Percentiles rank a stretch among this genome's conserved stretches.
Evolutionary conservation across 2,113 vertebrate genomes (phyloP).

Genomic region (Cynoglossus semilaevis): DNA sequence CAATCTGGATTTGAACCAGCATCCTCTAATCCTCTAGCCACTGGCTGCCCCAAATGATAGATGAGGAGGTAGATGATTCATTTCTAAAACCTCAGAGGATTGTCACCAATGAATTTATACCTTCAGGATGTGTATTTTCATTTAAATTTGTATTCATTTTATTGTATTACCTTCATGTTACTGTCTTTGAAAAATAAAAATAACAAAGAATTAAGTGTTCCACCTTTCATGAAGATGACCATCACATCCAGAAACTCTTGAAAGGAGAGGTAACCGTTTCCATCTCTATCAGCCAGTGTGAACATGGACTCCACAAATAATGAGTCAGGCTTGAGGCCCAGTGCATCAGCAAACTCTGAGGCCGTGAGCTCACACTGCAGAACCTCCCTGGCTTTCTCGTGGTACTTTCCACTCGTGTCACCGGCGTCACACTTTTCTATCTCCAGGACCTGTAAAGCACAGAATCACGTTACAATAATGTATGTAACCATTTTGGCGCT

Average conservation of each 20-base stretch:
- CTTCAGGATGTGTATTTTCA: too few species aligned
- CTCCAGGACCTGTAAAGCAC: conserved; percentile 81
- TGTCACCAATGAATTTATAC: too few species aligned
- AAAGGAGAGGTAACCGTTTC: conserved; percentile 95
- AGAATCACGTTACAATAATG: too few species aligned
- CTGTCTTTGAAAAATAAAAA: too few species aligned
- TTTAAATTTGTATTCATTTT: too few species aligned
- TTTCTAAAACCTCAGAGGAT: too few species aligned
- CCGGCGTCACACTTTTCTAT: conserved; percentile 83
- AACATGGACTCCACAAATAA: conserved; percentile 97
- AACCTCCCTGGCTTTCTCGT: conserved; percentile 80
- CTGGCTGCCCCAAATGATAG: too few species aligned
- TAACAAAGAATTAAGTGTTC: background rate
- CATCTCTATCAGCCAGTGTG: conserved; percentile 90
- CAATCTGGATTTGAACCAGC: too few species aligned
- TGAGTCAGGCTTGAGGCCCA: conserved; percentile 87
- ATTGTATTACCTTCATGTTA: too few species aligned
- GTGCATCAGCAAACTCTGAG: conserved; percentile 86
- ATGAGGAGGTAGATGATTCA: too few species aligned
- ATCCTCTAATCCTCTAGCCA: too few species aligned
- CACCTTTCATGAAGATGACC: conserved; percentile 97
- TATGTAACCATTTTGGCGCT: conserved; percentile 35
- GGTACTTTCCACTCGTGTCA: conserved; percentile 74
- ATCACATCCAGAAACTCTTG: conserved; percentile 93
- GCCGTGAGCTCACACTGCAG: conserved; percentile 89